Evolutionary conservation across 2,888 invertebrate genomes (phyloP), one percentile per base, ranked within the genome.

Genomic region (Zeuzera pyrina): DNA sequence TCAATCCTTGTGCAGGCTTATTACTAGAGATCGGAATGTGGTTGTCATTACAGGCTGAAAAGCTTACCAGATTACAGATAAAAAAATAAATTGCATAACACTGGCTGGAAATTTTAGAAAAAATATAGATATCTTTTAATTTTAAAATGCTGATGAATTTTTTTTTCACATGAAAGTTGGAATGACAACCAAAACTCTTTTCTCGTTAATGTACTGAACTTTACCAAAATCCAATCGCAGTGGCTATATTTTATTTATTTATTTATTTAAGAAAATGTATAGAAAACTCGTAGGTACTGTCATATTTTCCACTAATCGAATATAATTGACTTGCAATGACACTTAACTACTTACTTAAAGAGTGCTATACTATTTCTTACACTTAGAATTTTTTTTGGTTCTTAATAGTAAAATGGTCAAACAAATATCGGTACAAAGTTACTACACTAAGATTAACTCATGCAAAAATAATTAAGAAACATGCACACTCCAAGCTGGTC

Each of bases 271-370:
- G 56, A 66, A 62, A 57, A 52, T 66, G 68, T 73, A 64, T 78
- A 76, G 73, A 78, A 78, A 78, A 73, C 65, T 61, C 71, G 47
- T n/a, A n/a, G n/a, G n/a, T 73, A 69, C 66, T 62, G 71, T 63
- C 65, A 64, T 64, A 63, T 58, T 64, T 62, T 52, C 43, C 63
- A 69, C 81, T 83, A 83, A 70, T 79, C 71, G 67, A 76, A 83
- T 81, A 83, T 83, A 83, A 83, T 83, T 83, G 81, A 83, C 81
- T 78, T 66, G 76, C 78, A 66, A 77, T 76, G 73, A 78, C 74
- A 72, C 77, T 77, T 77, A 22, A 79, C 78, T 81, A 76, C 70
- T 78, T 81, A 62, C 67, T 76, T 79, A 77, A 61, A 67, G 52
- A 67, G 70, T 77, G 78, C 78, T 79, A 79, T 64, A 65, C 71